Conservation (phyloP, 2,888 invertebrate genomes). For the Tyria jacobaeae region DNA sequence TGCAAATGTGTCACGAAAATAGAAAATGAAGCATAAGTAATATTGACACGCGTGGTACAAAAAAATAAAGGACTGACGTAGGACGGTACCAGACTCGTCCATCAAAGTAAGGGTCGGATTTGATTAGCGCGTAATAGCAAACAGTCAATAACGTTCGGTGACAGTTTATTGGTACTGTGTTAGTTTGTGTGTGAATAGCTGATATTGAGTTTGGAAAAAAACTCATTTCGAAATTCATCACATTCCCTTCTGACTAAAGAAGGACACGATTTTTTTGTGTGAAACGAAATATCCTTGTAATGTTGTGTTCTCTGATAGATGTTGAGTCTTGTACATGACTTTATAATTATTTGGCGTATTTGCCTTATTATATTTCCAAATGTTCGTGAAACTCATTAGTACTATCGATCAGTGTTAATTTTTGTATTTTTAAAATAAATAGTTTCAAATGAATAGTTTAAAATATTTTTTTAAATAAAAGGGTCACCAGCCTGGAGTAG, state of each 20-base stretch:
- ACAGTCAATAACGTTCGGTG: constrained; percentile 28
- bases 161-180: constrained; percentile 15
- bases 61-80: constrained; percentile 57
- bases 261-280: too few relatives aligned
- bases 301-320: too few relatives aligned
- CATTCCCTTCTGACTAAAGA: not conserved
- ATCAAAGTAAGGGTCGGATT: constrained; percentile 50
- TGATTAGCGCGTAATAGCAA: constrained; percentile 39
- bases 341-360: too few relatives aligned
- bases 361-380: too few relatives aligned
- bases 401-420: too few relatives aligned
- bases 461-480: too few relatives aligned
- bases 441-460: too few relatives aligned
- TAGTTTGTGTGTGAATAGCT: constrained; percentile 11
- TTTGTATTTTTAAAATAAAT: too few relatives aligned
- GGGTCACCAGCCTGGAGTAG: too few relatives aligned
- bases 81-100: constrained; percentile 54
- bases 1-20: not conserved
- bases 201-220: constrained; percentile 12
- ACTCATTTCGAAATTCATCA: constrained; percentile 4
- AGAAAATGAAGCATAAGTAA: constrained; percentile 25
- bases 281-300: too few relatives aligned
- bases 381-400: too few relatives aligned
- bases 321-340: too few relatives aligned
- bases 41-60: constrained; percentile 55